Percentiles rank a stretch among this genome's conserved stretches.
These are phyloP conservation scores for Mustela nigripes DNA, from an alignment of 2,113 vertebrate species.

Conservation along the genomic window DNA sequence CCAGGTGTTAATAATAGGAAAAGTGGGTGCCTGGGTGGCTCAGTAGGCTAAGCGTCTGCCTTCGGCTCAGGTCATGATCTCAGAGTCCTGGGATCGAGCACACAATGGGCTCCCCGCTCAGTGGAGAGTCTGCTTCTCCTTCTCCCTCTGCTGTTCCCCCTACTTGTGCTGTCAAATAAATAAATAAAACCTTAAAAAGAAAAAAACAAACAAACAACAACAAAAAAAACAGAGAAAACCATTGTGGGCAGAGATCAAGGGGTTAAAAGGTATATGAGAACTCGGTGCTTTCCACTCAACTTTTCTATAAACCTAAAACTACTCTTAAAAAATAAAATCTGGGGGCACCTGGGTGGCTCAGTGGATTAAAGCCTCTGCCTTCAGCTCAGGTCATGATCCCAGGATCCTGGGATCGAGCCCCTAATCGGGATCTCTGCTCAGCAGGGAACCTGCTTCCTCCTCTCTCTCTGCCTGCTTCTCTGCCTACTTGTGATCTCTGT, in stretches of 20 bases:
- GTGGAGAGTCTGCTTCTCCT: background rate
- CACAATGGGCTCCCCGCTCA: too few species aligned
- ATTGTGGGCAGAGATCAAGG: background rate
- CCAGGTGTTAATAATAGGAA: background rate
- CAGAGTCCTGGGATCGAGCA: background rate
- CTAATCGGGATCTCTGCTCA: too few species aligned
- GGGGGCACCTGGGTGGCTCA: too few species aligned
- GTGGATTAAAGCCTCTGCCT: too few species aligned
- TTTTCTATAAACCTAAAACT: background rate
- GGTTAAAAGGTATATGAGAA: background rate
- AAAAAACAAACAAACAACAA: background rate
- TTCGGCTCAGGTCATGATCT: background rate
- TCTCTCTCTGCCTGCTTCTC: too few species aligned
- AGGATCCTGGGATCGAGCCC: too few species aligned
- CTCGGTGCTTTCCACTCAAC: background rate
- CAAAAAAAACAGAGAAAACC: background rate
- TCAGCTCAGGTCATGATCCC: too few species aligned
- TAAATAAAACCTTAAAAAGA: background rate
- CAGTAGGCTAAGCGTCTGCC: background rate
- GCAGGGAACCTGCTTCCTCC: too few species aligned
- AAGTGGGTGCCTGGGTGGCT: background rate
- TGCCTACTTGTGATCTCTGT: too few species aligned
- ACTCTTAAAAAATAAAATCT: background rate
- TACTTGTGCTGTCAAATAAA: background rate
- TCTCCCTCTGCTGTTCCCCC: background rate